Conservation (phyloP, 2,113 vertebrate genomes). For the Axis porcinus region DNA sequence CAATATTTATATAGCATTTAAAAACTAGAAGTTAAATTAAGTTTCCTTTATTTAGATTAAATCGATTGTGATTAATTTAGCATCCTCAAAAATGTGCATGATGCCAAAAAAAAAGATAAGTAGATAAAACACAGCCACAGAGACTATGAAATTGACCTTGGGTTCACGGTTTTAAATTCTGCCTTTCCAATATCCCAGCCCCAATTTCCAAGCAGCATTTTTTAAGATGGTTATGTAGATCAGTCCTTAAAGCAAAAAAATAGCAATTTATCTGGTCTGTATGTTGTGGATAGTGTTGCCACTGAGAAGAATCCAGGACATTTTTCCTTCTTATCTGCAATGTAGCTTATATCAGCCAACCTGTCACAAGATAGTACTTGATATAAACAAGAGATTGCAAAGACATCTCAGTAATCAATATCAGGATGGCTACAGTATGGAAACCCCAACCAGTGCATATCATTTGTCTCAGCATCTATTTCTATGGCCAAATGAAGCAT, state of each 20-base stretch:
- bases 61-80: constrained; percentile 59
- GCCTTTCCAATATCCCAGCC: constrained; percentile 39
- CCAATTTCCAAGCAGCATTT: constrained; percentile 53
- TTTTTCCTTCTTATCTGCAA: constrained; percentile 95
- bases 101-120: constrained; percentile 56
- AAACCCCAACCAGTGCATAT: constrained; percentile 91
- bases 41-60: constrained; percentile 65
- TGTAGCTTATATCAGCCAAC: constrained; percentile 96
- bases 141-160: constrained; percentile 72
- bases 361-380: constrained; percentile 99
- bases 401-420: constrained; percentile 99
- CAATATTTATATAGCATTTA: constrained; percentile 56
- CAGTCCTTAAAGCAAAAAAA: constrained; percentile 75
- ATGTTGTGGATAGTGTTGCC: constrained; percentile 79
- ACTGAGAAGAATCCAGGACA: constrained; percentile 85
- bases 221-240: constrained; percentile 64
- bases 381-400: constrained; percentile 99
- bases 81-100: constrained; percentile 24
- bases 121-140: constrained; percentile 41
- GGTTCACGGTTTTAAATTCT: constrained; percentile 50
- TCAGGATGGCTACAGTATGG: constrained; percentile 98
- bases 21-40: constrained; percentile 57
- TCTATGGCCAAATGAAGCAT: constrained; percentile 99
- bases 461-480: constrained; percentile 99
- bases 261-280: constrained; percentile 78